Conservation (phyloP, 2,113 vertebrate genomes). For the Nerophis ophidion region DNA sequence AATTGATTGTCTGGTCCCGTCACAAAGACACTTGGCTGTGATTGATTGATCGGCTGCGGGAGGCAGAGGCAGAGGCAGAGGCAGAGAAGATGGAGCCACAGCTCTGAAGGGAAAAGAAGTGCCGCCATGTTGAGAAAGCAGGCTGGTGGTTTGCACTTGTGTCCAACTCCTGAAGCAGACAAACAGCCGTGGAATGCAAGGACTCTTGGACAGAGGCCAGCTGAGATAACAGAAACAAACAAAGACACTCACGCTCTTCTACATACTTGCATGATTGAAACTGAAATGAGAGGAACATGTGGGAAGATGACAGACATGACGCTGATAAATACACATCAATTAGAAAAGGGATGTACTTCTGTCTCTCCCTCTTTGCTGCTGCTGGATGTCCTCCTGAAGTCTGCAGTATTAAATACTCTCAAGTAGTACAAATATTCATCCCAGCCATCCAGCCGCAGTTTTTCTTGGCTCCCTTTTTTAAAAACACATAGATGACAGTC, state of each 20-base stretch:
- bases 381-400: constrained; percentile 59
- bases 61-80: too few relatives aligned
- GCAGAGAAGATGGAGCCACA: constrained; percentile 57
- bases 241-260: constrained; percentile 12
- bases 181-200: constrained; percentile 30
- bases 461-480: constrained; percentile 54
- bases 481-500: constrained; percentile 64
- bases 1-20: constrained; percentile 83
- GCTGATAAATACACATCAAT: constrained; percentile 42
- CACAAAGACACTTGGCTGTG: constrained; percentile 82
- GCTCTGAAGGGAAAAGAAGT: constrained; percentile 45
- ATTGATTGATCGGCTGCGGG: constrained; percentile 74
- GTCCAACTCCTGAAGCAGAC: constrained; percentile 28
- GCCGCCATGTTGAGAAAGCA: constrained; percentile 44
- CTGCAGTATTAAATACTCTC: too few relatives aligned
- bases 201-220: constrained; percentile 20
- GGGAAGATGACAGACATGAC: constrained; percentile 23
- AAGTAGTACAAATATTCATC: too few relatives aligned
- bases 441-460: constrained; percentile 55
- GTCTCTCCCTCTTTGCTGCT: constrained; percentile 56
- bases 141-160: constrained; percentile 31
- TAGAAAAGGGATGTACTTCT: constrained; percentile 42
- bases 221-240: constrained; percentile 30
- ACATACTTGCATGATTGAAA: constrained; percentile 23
- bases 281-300: constrained; percentile 7